A percentile compares a stretch with the other conserved stretches of the same genome.
These are phyloP conservation scores for Macrotrachela quadricornifera DNA, from an alignment of 1,140 invertebrate species.

Conservation along the genomic window DNA sequence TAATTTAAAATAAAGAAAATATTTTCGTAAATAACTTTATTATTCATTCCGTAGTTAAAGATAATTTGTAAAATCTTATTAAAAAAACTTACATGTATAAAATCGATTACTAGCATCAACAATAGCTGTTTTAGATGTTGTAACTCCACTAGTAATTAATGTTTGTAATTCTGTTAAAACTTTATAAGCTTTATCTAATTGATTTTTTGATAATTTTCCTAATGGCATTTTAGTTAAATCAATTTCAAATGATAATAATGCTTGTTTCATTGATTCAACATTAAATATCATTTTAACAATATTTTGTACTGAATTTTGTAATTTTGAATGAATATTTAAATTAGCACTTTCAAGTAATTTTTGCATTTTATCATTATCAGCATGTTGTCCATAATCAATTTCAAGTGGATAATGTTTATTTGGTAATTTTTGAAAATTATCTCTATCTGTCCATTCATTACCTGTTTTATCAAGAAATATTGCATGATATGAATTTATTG, in stretches of 20 bases:
- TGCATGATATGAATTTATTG: conserved; percentile 31
- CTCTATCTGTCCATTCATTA: conserved; percentile 47
- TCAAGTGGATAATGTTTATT: conserved; percentile 68
- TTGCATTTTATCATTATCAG: neutral
- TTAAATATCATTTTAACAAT: conserved; percentile 71
- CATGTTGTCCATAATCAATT: conserved; percentile 50
- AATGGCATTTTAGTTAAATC: conserved; percentile 91
- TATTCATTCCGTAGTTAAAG: too few relatives aligned
- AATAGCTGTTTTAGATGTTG: conserved; percentile 36
- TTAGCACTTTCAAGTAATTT: conserved; percentile 20
- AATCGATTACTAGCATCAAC: conserved; percentile 71
- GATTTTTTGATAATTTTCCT: conserved; percentile 74
- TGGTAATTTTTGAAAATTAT: conserved; percentile 54
- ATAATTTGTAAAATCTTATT: too few relatives aligned
- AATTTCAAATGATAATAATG: conserved; percentile 76
- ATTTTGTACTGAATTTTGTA: conserved; percentile 54
- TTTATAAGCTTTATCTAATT: conserved; percentile 61
- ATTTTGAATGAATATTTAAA: conserved; percentile 37
- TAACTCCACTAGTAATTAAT: conserved; percentile 29
- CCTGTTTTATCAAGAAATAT: conserved; percentile 62
- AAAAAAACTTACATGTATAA: conserved; percentile 41
- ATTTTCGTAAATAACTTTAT: too few relatives aligned
- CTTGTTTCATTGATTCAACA: conserved; percentile 66
- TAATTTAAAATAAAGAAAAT: too few relatives aligned
- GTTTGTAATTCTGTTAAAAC: conserved; percentile 55